Conservation (phyloP, 2,113 vertebrate species). For the Puffinus mauretanicus region DNA sequence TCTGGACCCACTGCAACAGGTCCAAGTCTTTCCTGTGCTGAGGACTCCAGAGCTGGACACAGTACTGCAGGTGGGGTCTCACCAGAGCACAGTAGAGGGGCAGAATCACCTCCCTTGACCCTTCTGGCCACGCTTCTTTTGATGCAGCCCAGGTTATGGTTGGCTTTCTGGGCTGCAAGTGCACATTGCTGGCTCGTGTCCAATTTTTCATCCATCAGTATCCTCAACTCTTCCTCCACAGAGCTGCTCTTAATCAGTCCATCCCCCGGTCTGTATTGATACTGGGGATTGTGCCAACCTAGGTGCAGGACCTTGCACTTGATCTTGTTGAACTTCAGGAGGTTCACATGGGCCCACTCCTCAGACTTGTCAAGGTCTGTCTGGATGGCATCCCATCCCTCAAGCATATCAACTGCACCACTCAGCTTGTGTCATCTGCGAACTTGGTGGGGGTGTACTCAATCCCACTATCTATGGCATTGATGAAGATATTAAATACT, state of each 20-base stretch:
- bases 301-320: background rate
- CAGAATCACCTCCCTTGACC: background rate
- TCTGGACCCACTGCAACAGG: background rate
- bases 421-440: background rate
- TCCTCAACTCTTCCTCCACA: background rate
- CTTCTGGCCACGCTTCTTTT: background rate
- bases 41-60: background rate
- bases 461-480: background rate
- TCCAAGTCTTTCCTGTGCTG: background rate
- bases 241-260: background rate
- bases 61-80: background rate
- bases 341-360: background rate
- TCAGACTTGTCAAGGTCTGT: background rate
- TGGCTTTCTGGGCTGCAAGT: background rate
- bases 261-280: background rate
- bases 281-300: background rate
- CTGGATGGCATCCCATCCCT: background rate
- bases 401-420: background rate
- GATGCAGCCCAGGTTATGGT: background rate
- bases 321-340: background rate
- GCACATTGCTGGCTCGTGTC: accelerated
- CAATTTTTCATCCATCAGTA: background rate
- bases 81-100: background rate
- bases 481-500: background rate
- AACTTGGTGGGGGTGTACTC: background rate